Conservation (phyloP, 64 coral and sea anemone genomes). For the Montipora sp. region DNA sequence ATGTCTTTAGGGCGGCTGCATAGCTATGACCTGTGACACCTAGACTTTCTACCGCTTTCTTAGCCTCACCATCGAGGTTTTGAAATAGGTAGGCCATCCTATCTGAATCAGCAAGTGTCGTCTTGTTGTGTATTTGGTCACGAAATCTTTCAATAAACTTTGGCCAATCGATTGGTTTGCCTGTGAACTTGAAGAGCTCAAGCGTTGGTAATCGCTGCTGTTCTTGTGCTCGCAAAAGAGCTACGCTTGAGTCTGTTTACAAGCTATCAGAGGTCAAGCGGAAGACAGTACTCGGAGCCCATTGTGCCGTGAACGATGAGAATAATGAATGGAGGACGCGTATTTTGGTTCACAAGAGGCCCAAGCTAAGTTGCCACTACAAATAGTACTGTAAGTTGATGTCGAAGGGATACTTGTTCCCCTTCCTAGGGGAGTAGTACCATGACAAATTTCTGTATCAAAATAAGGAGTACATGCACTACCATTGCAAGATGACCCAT, state of each 20-base stretch:
- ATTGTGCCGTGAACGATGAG: not conserved
- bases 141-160: constrained; percentile 10
- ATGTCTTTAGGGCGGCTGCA: constrained; percentile 4
- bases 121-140: constrained; percentile 33
- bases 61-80: not conserved
- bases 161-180: not conserved
- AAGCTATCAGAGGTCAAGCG: not conserved
- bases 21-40: constrained; percentile 28
- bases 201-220: not conserved
- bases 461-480: too few relatives aligned
- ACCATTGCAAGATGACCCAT: too few relatives aligned
- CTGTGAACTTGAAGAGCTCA: not conserved
- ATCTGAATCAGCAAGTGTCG: constrained; percentile 43
- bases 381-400: too few relatives aligned
- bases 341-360: not conserved
- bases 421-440: too few relatives aligned
- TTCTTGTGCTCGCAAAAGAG: not conserved
- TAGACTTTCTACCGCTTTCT: constrained; percentile 33
- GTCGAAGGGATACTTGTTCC: too few relatives aligned
- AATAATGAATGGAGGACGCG: too few relatives aligned
- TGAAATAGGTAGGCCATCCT: constrained; percentile 5
- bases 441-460: too few relatives aligned
- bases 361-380: too few relatives aligned
- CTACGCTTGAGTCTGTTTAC: not conserved
- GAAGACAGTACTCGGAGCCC: not conserved